Evolutionary conservation across 2,888 invertebrate genomes (phyloP), one percentile per base, ranked within the genome.

Genomic region (Shargacucullia verbasci): DNA sequence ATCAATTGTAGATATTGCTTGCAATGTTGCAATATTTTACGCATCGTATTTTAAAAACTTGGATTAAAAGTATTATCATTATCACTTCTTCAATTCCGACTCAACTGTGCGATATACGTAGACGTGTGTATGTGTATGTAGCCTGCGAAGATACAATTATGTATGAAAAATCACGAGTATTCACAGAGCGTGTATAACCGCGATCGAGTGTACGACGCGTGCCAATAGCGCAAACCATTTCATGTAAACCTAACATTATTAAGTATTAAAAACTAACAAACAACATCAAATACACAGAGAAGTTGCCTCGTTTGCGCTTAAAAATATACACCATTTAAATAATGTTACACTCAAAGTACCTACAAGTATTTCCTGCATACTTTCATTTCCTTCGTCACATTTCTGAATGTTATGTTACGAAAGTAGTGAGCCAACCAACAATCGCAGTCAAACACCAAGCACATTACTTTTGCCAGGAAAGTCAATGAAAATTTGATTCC

Each of bases 401-500:
- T 67, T 61, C 53, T 58, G 47, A 53, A 65, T 57, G 45, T 55
- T 54, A 65, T 57, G 45, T 55, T 54, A 48, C 39, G 57, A 47
- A 50, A 54, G 45, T 52, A 58, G 37, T 34, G 47, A 63, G 45
- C 44, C 34, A 45, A 43, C 11, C 29, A 47, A 47, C 46, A 50
- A 61, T 56, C 29, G 29, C 35, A 38, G 48, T 45, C 41, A 64
- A 52, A 40, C 50, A 48, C 58, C 52, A 45, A 39, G 43, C 31
- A 44, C 47, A 48, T 49, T n/a, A n/a, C n/a, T n/a, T n/a, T 59
- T 58, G 49, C 27, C 53, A 56, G 56, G 56, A 46, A 57, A 70
- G 44, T 60, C 56, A 54, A 72, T 65, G 70, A 69, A 66, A 62
- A 61, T 61, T 49, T 60, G 58, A 59, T 75, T 75, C 77, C 68